Evolutionary conservation across 1,140 invertebrate genomes (phyloP).

Genomic region (Teleopsis dalmanni): DNA sequence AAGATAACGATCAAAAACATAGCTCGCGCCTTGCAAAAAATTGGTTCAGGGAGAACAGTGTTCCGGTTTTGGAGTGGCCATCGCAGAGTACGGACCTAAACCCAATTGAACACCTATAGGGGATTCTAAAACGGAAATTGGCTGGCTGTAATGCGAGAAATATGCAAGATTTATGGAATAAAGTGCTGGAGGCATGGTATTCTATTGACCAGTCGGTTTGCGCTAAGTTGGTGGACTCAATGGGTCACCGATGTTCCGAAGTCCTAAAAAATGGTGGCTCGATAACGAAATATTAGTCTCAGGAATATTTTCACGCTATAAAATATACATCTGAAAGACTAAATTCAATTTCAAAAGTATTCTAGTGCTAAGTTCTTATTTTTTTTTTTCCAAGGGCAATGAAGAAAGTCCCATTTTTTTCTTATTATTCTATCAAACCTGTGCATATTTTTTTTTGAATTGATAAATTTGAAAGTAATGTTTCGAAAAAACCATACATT

Average conservation of each 20-base stretch:
- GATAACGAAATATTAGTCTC: neutral
- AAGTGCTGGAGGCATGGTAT: neutral
- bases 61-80: constrained; percentile 27
- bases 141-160: neutral
- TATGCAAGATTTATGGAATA: neutral
- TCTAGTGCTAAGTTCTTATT: too few relatives aligned
- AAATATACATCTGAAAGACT: too few relatives aligned
- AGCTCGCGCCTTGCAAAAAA: constrained; percentile 14
- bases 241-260: neutral
- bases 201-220: neutral
- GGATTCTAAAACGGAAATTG: neutral
- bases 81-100: constrained; percentile 31
- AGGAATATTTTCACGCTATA: too few relatives aligned
- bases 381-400: too few relatives aligned
- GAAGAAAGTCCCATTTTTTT: too few relatives aligned
- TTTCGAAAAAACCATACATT: too few relatives aligned
- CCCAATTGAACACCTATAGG: too few relatives aligned
- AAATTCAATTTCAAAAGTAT: too few relatives aligned
- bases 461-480: too few relatives aligned
- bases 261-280: neutral
- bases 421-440: too few relatives aligned
- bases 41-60: constrained; percentile 14
- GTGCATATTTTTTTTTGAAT: too few relatives aligned
- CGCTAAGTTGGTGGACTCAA: neutral
- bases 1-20: constrained; percentile 32